Conservation (phyloP, 2,797 vertebrate genomes). For the Sphenodon punctatus region DNA sequence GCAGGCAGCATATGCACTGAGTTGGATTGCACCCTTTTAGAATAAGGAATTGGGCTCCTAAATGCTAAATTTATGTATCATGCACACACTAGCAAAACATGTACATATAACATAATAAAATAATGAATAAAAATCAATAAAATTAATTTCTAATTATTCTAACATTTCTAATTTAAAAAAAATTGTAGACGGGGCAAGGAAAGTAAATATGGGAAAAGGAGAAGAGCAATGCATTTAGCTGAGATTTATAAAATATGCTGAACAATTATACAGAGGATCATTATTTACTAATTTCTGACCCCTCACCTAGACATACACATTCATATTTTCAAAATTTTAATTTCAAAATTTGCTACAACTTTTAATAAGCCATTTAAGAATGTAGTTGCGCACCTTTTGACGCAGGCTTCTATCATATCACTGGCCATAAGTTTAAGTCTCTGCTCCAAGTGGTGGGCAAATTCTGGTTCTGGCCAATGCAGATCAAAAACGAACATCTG, state of each 20-base stretch:
- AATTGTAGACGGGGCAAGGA: background rate
- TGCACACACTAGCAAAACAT: no score
- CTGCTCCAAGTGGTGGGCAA: conserved; percentile 95
- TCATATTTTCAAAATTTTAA: background rate
- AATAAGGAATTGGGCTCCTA: no score
- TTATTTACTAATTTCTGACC: background rate
- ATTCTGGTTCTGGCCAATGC: conserved; percentile 96
- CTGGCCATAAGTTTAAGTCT: conserved; percentile 98
- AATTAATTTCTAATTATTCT: no score
- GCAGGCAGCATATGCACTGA: no score
- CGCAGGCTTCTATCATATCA: conserved; percentile 98
- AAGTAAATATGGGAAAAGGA: background rate
- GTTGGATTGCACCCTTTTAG: no score
- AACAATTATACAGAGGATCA: background rate
- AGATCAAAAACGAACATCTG: conserved; percentile 96
- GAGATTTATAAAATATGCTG: background rate
- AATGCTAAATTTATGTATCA: no score
- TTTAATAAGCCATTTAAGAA: conserved; percentile 23
- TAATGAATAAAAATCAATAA: no score
- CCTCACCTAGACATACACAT: background rate
- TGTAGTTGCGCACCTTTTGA: conserved; percentile 85
- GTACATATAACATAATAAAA: background rate
- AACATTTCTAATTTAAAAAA: background rate
- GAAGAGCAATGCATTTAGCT: background rate
- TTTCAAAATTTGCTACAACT: conserved; percentile 2